Base-by-base conservation (phyloP, 2,888 invertebrate species). In the Coelopa pilipes region DNA sequence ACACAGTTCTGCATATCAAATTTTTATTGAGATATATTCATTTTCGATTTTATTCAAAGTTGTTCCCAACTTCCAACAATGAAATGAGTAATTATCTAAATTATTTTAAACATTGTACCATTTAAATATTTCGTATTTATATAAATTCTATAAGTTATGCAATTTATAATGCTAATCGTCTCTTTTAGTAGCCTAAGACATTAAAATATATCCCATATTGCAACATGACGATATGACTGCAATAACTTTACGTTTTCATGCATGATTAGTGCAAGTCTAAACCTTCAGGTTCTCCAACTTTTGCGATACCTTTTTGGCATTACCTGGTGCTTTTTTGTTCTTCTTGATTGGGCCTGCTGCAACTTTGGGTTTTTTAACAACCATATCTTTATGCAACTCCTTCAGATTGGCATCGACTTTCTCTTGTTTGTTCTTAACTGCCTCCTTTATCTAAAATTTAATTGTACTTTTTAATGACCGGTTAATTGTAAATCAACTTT, bases 381-480 rank as follows among this genome's bases (percentile, higher is more conserved):
- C 88, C 84, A 88, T 76, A 66, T 86, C 86, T 78, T 86, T 82
- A 75, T 88, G 88, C 19, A 88, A 76, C 2, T 79, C 81, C 78
- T 88, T 87, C 0, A 88, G 79, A 19, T 78, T 83, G 13, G 82
- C 84, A 79, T 88, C 88, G 4, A 78, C 79, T 75, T 86, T 85
- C 76, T 87, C 88, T 75, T 84, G 86, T 72, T 87, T 86, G 70
- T 80, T 80, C 74, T 83, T 84, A 0, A 88, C 85, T 1, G 81
- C 79, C 70, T 86, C 85, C 67, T 87, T 88, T n/a, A 88, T 81
- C 88, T 88, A 65, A 19, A 65, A 65, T 11, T 60, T 34, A 60
- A 9, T 5, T 17, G 34, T 12, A 62, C 24, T 34, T 34, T 34
- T 34, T 4, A 17, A 59, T 21, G 13, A 21, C 9, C 21, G 21